These are phyloP conservation scores for Drosophila trichaetosa DNA, from an alignment of 2,888 invertebrate genomes.

Conservation along the genomic window DNA sequence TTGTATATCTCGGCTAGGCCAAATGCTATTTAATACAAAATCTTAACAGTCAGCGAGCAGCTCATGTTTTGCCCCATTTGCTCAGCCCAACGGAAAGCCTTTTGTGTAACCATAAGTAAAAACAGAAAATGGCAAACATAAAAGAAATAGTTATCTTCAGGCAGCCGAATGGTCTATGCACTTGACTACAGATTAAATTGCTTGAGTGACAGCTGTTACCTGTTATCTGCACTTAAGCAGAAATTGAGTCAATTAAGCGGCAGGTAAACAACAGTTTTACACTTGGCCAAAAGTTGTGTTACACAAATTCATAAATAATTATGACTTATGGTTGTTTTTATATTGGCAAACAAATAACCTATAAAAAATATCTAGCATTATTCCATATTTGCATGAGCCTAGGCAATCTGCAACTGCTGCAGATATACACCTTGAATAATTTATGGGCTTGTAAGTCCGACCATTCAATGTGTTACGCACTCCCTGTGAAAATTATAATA, in stretches of 20 bases:
- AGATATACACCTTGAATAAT: neutral
- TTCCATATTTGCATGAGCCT: neutral
- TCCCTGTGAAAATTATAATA: neutral
- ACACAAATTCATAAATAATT: neutral
- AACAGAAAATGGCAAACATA: neutral
- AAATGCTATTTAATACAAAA: slow-evolving; percentile 46
- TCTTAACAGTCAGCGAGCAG: slow-evolving; percentile 33
- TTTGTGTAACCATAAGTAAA: slow-evolving; percentile 16
- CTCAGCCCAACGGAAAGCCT: slow-evolving; percentile 16
- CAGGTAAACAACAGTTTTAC: neutral
- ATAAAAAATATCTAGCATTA: neutral
- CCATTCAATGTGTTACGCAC: neutral
- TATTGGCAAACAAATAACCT: neutral
- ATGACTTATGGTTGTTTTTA: fast-evolving
- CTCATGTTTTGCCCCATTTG: slow-evolving; percentile 18
- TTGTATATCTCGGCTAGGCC: slow-evolving; percentile 30
- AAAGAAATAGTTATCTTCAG: neutral
- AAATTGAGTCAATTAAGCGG: neutral
- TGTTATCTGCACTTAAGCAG: neutral
- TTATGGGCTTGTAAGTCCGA: neutral
- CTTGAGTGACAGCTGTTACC: neutral
- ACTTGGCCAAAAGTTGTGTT: neutral
- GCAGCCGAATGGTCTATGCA: slow-evolving; percentile 2
- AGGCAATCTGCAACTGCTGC: neutral
- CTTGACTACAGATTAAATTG: slow-evolving; percentile 4